Base-by-base conservation (phyloP, 2,797 vertebrate species). In the Meda fulgida region DNA sequence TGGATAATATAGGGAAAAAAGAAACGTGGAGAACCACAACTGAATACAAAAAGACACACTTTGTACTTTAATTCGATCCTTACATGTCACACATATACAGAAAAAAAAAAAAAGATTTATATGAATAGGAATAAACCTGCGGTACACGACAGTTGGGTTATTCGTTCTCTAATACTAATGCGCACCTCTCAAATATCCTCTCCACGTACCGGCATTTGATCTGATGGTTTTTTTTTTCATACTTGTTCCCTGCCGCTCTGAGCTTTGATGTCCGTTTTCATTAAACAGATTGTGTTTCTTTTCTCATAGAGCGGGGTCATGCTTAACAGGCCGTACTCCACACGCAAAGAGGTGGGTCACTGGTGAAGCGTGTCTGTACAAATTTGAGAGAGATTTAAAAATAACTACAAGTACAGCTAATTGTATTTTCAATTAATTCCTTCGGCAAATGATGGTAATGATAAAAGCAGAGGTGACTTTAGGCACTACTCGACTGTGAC, bases 361-460 rank as follows among this genome's bases (percentile, higher is more conserved):
- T 48, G 53, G n/a, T 66, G 36, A 80, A 83, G 46, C 63, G 5
- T 70, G 73, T 82, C 75, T 70, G 70, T 6, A 34, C 48, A n/a
- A 19, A 26, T 70, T 85, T 78, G 40, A 34, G 9, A 65, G 83
- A 48, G 34, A 55, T 71, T 84, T 78, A 16, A 14, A 58, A 21
- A n/a, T n/a, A n/a, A n/a, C n/a, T n/a, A n/a, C n/a, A 81, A 76
- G 84, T 84, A 78, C 85, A 38, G 69, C 83, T 87, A 86, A 89
- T 85, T 86, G 81, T 70, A 83, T 87, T 85, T 85, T 85, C 69
- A 87, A 86, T 89, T 84, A 87, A 88, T 89, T 88, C 86, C 40
- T 89, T 83, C 77, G 51, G 80, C 84, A 85, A 83, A 78, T 83
- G 85, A 86, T 78, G 60, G 78, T 73, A 34, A 85, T 88, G 83